Percentiles rank a stretch among this genome's conserved stretches.
These are phyloP conservation scores for Spodoptera frugiperda DNA, from an alignment of 1,140 invertebrate genomes.

Conservation along the genomic window DNA sequence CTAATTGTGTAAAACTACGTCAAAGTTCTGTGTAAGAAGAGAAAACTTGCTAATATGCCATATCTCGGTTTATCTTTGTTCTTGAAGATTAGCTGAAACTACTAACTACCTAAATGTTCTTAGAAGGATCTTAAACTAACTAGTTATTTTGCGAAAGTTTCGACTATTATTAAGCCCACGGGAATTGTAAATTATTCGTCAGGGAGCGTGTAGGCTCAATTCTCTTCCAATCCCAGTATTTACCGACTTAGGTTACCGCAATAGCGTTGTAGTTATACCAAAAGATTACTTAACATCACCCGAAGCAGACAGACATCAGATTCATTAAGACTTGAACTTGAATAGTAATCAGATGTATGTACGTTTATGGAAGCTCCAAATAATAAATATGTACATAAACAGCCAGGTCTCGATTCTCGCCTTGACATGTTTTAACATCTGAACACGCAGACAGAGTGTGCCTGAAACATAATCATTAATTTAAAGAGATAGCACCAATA, in stretches of 20 bases:
- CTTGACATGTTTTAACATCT: slow-evolving; percentile 7
- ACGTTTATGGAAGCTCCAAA: too few species aligned
- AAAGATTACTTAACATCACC: not conserved
- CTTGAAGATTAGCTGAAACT: too few species aligned
- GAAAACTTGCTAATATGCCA: too few species aligned
- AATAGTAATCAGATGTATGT: not conserved
- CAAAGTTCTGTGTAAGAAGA: too few species aligned
- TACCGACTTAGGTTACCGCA: not conserved
- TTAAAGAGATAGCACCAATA: slow-evolving; percentile 38
- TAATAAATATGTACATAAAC: too few species aligned
- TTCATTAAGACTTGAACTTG: not conserved
- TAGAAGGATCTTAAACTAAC: not conserved
- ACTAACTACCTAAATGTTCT: not conserved
- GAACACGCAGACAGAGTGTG: slow-evolving; percentile 15
- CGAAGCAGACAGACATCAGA: too few species aligned
- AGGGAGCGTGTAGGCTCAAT: not conserved
- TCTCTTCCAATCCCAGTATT: not conserved
- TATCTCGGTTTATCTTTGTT: too few species aligned
- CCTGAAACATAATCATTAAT: slow-evolving; percentile 23
- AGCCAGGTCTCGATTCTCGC: not conserved
- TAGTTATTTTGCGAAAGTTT: not conserved
- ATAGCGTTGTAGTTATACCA: not conserved
- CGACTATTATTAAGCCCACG: not conserved
- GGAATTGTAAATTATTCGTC: slow-evolving; percentile 9
- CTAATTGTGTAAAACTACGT: too few species aligned